Percentiles rank a stretch among this genome's conserved stretches.
These are phyloP conservation scores for Macrotrachela quadricornifera DNA, from an alignment of 1,140 invertebrate species.

Conservation along the genomic window DNA sequence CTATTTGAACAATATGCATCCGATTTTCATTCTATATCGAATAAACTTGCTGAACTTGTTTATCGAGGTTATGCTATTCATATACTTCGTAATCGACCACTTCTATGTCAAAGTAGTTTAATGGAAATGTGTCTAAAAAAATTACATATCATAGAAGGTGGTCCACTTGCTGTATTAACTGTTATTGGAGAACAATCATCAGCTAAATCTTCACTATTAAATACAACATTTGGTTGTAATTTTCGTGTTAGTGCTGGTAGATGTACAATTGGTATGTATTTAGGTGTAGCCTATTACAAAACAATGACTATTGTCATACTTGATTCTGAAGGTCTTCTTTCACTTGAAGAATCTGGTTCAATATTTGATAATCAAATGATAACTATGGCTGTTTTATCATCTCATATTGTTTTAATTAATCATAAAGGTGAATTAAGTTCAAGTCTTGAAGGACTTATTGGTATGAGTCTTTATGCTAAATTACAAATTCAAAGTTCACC, in stretches of 20 bases:
- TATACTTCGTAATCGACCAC: not conserved
- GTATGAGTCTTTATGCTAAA: not conserved
- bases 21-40: not conserved
- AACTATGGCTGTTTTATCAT: not conserved
- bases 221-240: slow-evolving; percentile 8
- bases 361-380: not conserved
- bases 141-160: not conserved
- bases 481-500: not conserved
- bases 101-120: not conserved
- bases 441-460: not conserved
- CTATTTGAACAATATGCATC: not conserved
- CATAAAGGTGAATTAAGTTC: slow-evolving; percentile 1
- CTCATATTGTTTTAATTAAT: not conserved
- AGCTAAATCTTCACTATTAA: slow-evolving; percentile 6
- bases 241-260: slow-evolving; percentile 9
- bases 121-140: not conserved
- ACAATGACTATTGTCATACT: not conserved
- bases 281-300: not conserved
- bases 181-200: slow-evolving; percentile 8
- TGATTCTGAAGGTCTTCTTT: not conserved
- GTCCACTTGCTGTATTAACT: not conserved
- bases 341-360: not conserved
- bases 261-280: slow-evolving; percentile 7
- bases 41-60: not conserved
- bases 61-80: not conserved